Conservation (phyloP, 2,888 invertebrate species). For the Sussaba pulchella region DNA sequence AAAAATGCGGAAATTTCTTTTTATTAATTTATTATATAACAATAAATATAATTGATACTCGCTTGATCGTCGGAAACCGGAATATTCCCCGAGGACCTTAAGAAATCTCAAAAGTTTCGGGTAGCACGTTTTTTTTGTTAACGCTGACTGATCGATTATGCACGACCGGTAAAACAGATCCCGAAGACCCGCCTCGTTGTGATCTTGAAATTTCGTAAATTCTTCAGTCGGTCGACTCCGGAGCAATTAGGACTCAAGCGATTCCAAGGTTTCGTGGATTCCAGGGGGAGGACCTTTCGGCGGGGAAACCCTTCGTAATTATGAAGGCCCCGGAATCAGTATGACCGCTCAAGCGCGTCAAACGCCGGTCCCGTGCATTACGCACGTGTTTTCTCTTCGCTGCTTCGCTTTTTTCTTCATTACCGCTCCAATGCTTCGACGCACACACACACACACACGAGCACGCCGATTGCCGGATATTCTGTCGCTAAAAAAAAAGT, state of each 20-base stretch:
- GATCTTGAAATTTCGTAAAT: conserved; percentile 2
- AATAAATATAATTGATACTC: too few species aligned
- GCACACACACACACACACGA: too few species aligned
- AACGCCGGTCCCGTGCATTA: conserved; percentile 30
- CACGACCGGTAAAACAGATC: conserved; percentile 32
- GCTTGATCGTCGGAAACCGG: too few species aligned
- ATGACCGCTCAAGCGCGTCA: neutral
- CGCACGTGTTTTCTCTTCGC: conserved; percentile 16
- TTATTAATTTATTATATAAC: too few species aligned
- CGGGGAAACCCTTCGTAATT: conserved; percentile 34
- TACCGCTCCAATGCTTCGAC: neutral
- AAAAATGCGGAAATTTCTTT: too few species aligned
- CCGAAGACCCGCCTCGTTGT: conserved; percentile 39
- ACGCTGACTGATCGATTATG: conserved; percentile 11
- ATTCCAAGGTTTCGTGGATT: conserved; percentile 40
- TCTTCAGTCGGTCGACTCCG: conserved; percentile 4
- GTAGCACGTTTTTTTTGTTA: conserved; percentile 11
- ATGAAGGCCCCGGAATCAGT: conserved; percentile 30
- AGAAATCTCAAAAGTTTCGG: conserved; percentile 51
- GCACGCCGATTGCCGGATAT: conserved; percentile 54
- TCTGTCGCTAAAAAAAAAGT: conserved; percentile 36
- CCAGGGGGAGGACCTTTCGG: neutral
- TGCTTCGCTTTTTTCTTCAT: conserved; percentile 29
- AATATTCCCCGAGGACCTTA: too few species aligned
- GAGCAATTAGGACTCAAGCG: conserved; percentile 8